Evolutionary conservation across 2,113 vertebrate genomes (phyloP).

Genomic region (Cephalopterus ornatus): DNA sequence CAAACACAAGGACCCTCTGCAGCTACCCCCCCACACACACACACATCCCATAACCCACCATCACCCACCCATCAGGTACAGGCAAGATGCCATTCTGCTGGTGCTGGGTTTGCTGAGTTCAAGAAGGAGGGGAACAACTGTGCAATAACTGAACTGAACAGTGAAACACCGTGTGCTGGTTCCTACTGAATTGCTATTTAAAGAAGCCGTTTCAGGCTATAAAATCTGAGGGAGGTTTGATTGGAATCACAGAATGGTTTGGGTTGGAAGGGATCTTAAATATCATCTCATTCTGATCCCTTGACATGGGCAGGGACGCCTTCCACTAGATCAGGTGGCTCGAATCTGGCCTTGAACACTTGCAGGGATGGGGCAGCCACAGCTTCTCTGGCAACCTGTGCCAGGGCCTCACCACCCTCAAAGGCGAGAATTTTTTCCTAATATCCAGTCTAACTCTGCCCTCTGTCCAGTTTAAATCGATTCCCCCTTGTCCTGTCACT

Average conservation of each 20-base stretch:
- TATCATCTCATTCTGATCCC: not conserved
- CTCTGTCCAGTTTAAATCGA: not conserved
- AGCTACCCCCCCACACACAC: not conserved
- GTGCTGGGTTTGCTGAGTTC: not conserved
- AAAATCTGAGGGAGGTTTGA: not conserved
- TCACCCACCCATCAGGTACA: not conserved
- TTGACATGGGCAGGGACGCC: not conserved
- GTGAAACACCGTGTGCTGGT: not conserved
- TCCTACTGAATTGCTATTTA: not conserved
- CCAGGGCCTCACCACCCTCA: not conserved
- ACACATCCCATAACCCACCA: not conserved
- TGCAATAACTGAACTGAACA: not conserved
- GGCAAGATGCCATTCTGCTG: not conserved
- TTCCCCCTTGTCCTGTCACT: not conserved
- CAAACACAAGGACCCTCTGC: not conserved
- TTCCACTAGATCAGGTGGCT: fast-evolving
- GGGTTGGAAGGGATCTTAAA: not conserved
- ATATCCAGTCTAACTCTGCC: not conserved
- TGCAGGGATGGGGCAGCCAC: not conserved
- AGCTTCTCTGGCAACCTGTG: not conserved
- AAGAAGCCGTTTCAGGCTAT: not conserved
- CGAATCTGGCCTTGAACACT: too few relatives aligned
- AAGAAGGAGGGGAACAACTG: not conserved
- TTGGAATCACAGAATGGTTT: not conserved
- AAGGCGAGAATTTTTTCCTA: not conserved